Percentiles rank a stretch among this genome's conserved stretches.
Evolutionary conservation across 2,888 invertebrate species (phyloP).

Genomic region (Drosophila basisetae): DNA sequence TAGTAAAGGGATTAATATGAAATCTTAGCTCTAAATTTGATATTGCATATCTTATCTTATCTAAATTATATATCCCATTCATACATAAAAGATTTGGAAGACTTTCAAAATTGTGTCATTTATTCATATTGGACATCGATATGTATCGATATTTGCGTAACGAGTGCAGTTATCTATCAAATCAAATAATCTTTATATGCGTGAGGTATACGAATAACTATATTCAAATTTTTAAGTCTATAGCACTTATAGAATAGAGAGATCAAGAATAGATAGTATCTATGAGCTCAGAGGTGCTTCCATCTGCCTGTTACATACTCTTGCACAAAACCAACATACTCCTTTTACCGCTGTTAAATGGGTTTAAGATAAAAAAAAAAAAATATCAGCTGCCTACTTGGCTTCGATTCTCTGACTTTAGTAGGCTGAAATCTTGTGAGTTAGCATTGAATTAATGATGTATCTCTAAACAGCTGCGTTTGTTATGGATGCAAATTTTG

Average conservation of each 20-base stretch:
- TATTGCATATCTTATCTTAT: neutral
- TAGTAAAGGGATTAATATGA: neutral
- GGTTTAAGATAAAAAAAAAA: neutral
- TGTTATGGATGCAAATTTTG: neutral
- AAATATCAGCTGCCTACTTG: neutral
- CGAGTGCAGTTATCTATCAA: neutral
- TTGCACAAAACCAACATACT: neutral
- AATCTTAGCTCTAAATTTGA: neutral
- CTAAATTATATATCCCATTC: neutral
- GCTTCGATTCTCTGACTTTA: neutral
- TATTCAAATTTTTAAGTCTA: neutral
- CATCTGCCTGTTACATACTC: neutral
- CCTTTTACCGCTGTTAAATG: neutral
- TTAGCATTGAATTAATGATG: neutral
- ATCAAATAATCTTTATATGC: neutral
- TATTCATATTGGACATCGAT: neutral
- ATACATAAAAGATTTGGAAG: neutral
- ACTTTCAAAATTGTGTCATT: neutral
- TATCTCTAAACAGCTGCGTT: accelerated
- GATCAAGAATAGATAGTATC: neutral
- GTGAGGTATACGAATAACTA: neutral
- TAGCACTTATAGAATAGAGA: too few species aligned
- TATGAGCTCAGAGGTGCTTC: neutral
- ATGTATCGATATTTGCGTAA: neutral
- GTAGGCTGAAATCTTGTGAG: neutral